Base-by-base conservation (phyloP, 37 sponge, comb jelly and placozoan genomes). In the Halisarca cf. caerulea region DNA sequence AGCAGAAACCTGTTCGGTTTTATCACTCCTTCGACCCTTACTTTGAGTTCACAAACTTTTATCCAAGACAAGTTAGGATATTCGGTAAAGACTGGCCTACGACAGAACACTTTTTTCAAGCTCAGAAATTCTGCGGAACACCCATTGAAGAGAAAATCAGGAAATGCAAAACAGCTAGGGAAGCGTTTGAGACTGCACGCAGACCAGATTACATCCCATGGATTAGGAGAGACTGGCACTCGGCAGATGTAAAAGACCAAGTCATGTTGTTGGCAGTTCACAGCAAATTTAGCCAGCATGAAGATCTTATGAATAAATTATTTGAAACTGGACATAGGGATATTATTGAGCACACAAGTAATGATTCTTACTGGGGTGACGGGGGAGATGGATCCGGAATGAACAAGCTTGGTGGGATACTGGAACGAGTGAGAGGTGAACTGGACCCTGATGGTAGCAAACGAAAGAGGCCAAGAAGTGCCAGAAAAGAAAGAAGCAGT, bases 31-130 rank as follows among this genome's bases (percentile, higher is more conserved):
- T 81, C 66, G 88, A 87, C 3, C 94, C 88, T 0, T 93, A 88
- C 60, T 93, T 84, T 55, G 90, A 93, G 53, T 93, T 93, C 61
- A 90, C 94, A 2, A 93, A 93, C 88, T 94, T 94, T 79, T 89
- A 81, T 83, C 74, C 45, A 20, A 25, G 47, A 25, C 35, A 42
- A 32, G 81, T 75, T 3, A 69, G 80, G 23, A 39, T 40, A 21
- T 17, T 90, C 14, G 89, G 84, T 14, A 41, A 69, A 3, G 25
- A 18, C 15, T 94, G 94, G 94, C 85, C 81, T 0, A 88, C 91
- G 0, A 90, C 94, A 11, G 94, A 94, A 58, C 94, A 94, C 79
- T 94, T 89, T 55, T 94, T 94, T 82, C 94, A 94, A 57, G 91
- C 94, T 30, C 94, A 94, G 71, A 94, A 94, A 55, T 94, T 90